A percentile compares a stretch with the other conserved stretches of the same genome.
These are phyloP conservation scores for Lepidocyrtoides sp. DNA, from an alignment of 2,888 invertebrate genomes.

Conservation along the genomic window DNA sequence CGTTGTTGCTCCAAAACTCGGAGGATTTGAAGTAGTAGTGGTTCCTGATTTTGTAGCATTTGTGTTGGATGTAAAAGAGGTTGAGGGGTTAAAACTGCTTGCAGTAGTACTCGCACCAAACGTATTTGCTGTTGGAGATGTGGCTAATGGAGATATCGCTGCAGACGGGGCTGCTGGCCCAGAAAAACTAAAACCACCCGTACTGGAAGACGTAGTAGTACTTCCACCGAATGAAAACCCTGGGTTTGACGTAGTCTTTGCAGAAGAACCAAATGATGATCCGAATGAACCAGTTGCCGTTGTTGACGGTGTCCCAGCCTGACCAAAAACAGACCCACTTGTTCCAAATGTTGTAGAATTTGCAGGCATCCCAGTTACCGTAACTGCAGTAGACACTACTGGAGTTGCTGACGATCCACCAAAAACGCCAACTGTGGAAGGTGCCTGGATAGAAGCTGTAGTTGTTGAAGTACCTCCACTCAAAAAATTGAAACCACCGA, in stretches of 20 bases:
- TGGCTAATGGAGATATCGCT: not conserved
- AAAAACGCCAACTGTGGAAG: constrained; percentile 34
- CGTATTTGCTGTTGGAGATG: not conserved
- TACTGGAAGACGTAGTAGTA: not conserved
- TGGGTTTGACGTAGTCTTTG: too few relatives aligned
- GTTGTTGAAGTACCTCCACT: not conserved
- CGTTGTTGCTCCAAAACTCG: not conserved
- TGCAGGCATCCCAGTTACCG: not conserved
- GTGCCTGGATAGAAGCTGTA: not conserved
- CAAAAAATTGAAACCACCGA: constrained; percentile 4
- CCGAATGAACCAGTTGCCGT: not conserved
- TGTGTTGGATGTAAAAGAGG: not conserved
- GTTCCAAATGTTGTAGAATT: not conserved
- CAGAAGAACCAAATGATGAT: not conserved
- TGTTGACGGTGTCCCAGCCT: not conserved
- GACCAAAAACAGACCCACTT: not conserved
- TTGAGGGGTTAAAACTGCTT: not conserved
- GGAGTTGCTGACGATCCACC: not conserved
- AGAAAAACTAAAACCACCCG: constrained; percentile 20
- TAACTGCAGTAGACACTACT: not conserved
- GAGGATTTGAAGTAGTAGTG: not conserved
- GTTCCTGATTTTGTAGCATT: not conserved
- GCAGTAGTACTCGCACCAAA: not conserved
- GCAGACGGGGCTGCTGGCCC: not conserved
- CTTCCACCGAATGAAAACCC: not conserved